Base-by-base conservation (phyloP, 2,797 vertebrate species). In the Coracias cyanogaster region DNA sequence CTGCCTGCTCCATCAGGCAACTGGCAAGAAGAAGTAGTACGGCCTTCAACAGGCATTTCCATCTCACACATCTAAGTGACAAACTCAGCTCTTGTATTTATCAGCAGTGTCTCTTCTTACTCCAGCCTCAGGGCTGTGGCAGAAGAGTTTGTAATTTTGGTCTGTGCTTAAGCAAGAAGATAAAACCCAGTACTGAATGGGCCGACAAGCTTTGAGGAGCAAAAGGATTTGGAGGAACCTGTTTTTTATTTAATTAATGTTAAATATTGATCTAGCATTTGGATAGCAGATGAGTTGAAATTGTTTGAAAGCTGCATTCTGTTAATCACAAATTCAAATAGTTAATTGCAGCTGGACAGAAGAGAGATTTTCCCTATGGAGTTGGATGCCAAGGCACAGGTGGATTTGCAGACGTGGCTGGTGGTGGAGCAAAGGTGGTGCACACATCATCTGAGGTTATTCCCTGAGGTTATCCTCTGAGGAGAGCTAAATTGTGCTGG, bases 41-140 rank as follows among this genome's bases (percentile, higher is more conserved):
- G 0, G 12, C 25, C 19, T 80, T 77, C 54, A 62, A 49, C 80
- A 67, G 41, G 33, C 31, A 57, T 71, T 74, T 74, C 8, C 10
- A 3, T 24, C 17, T 82, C 0, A 0, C 29, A 22, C 3, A 6
- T 25, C 9, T 20, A 39, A 57, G 29, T 21, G 46, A 25, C 33
- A 69, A 45, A 60, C 9, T 15, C 24, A 16, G 22, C 45, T 60
- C 58, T 43, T 1, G 0, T 37, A 13, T 31, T 45, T 41, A 20
- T 24, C 33, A 8, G 12, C n/a, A 19, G 16, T 15, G 19, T 39
- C 41, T 66, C 12, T 28, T 79, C 61, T 69, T 65, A 33, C 15
- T 58, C 21, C 22, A 51, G 33, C 31, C 7, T 33, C 61, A 37
- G 16, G 11, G 25, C 13, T 61, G 33, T 0, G 0, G 45, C 55